phyloP scores from a whole-genome alignment of 2,888 invertebrate species.

The Zootermopsis nevadensis region DNA sequence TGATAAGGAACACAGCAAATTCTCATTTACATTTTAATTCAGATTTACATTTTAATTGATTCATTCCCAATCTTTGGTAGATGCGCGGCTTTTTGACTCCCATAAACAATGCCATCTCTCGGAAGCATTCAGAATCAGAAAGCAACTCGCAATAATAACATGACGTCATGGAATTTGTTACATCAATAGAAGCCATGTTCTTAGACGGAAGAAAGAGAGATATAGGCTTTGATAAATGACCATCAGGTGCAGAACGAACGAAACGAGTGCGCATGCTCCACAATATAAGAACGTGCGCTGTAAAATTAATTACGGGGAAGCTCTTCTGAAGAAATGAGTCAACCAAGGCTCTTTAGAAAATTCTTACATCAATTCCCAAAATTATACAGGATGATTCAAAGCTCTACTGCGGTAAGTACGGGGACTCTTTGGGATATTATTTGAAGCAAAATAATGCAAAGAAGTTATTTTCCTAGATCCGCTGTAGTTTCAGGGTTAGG shows the following conservation, averaged over 20 bases:
- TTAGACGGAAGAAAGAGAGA: not conserved
- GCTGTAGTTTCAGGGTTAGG: too few species aligned
- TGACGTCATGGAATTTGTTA: not conserved
- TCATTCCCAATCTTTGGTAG: conserved; percentile 21
- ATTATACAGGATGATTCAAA: too few species aligned
- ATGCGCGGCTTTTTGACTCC: not conserved
- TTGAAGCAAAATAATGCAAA: too few species aligned
- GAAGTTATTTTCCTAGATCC: too few species aligned
- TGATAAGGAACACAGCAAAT: conserved; percentile 19
- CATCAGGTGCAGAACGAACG: conserved; percentile 3
- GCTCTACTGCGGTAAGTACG: too few species aligned
- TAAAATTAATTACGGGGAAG: not conserved
- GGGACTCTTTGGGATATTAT: too few species aligned
- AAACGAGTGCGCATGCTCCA: not conserved
- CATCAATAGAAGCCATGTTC: not conserved
- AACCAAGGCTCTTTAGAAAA: not conserved
- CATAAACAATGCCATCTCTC: conserved; percentile 16
- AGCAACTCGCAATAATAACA: not conserved
- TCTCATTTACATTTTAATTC: conserved; percentile 38
- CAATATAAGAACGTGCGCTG: not conserved
- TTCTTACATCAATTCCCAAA: not conserved
- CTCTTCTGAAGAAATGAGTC: not conserved
- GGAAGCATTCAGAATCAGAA: not conserved
- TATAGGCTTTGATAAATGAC: not conserved
- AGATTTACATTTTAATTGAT: conserved; percentile 42